Conservation (phyloP, 2,888 invertebrate species). For the Cryptocephalus moraei region DNA sequence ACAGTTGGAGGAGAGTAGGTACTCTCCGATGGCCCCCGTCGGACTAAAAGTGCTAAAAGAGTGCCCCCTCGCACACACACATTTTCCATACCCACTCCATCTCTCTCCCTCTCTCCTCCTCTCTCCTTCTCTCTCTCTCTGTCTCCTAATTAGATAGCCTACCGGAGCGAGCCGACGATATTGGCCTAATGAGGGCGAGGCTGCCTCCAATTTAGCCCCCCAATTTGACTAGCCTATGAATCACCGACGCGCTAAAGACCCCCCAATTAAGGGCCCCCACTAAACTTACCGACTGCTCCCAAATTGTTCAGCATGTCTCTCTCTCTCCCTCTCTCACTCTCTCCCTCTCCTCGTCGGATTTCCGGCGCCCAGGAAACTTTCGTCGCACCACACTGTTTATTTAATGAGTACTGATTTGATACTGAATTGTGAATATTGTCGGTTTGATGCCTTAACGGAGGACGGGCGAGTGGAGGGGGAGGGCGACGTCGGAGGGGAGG, state of each 20-base stretch:
- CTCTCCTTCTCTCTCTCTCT: no score
- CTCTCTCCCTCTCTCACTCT: background rate
- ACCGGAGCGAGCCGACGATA: conserved; percentile 36
- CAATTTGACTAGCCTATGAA: conserved; percentile 40
- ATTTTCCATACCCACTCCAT: background rate
- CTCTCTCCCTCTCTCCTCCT: background rate
- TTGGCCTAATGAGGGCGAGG: conserved; percentile 41
- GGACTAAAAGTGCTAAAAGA: conserved; percentile 29
- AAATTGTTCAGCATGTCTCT: conserved; percentile 37
- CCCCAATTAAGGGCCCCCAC: conserved; percentile 39
- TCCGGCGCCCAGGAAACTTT: conserved; percentile 11
- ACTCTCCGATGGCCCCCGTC: background rate
- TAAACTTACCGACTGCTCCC: conserved; percentile 39
- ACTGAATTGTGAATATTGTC: conserved; percentile 41
- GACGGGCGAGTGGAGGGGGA: conserved; percentile 29
- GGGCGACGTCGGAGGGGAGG: conserved; percentile 24
- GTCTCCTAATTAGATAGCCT: conserved; percentile 37
- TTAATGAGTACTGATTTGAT: conserved; percentile 43
- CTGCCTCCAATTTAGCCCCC: conserved; percentile 37
- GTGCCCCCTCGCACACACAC: conserved; percentile 1
- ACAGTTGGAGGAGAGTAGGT: no score
- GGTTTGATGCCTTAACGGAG: conserved; percentile 33
- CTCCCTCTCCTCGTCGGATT: no score
- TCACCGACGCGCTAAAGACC: conserved; percentile 39
- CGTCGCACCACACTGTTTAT: conserved; percentile 41